Conservation (phyloP, 2,797 vertebrate genomes). For the Pangasius djambal region DNA sequence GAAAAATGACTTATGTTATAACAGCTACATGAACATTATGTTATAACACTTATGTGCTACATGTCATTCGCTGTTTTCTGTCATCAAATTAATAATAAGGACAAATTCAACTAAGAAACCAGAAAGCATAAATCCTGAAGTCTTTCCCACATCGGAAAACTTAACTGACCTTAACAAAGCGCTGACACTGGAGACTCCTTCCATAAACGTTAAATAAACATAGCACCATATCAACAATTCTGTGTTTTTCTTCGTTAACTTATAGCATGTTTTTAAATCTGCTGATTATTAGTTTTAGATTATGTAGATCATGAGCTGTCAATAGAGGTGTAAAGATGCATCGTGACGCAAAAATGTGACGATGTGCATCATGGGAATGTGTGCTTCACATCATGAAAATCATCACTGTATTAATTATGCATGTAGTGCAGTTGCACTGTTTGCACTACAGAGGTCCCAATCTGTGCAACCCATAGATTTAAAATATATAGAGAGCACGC, state of each 20-base stretch:
- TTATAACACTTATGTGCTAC: too few relatives aligned
- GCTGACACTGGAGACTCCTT: not conserved
- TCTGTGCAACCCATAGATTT: not conserved
- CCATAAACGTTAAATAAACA: not conserved
- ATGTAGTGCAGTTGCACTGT: not conserved
- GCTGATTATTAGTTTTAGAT: not conserved
- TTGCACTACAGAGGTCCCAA: not conserved
- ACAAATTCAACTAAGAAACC: not conserved
- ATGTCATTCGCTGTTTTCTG: not conserved
- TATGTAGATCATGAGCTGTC: not conserved
- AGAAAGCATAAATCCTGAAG: too few relatives aligned
- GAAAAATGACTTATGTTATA: not conserved
- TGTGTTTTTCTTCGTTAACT: not conserved
- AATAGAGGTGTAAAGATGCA: not conserved
- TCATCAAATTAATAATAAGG: not conserved
- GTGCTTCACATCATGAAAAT: not conserved
- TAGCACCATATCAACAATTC: not conserved
- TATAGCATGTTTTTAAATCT: not conserved
- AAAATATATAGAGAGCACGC: not conserved
- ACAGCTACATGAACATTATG: not conserved
- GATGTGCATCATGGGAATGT: not conserved
- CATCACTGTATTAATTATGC: not conserved
- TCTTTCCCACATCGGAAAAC: too few relatives aligned
- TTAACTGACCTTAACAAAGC: not conserved
- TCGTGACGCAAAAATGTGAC: not conserved